Conservation (phyloP, 2,113 vertebrate species). For the Heloderma charlesbogerti region DNA sequence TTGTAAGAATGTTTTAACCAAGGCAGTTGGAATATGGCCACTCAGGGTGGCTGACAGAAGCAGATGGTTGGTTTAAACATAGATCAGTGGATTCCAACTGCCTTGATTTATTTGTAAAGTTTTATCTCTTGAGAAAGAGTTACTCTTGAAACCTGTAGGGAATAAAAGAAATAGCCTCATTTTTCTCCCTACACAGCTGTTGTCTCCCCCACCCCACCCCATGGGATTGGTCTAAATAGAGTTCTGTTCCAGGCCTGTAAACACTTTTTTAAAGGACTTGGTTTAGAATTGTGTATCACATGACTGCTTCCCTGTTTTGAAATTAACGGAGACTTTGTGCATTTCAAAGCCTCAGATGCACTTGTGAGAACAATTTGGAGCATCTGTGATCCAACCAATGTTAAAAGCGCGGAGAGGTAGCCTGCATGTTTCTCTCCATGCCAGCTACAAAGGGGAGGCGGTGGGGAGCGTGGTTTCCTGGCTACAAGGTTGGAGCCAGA, state of each 20-base stretch:
- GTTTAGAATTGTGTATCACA: background rate
- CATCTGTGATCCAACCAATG: no score
- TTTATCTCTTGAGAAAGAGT: conserved; percentile 6
- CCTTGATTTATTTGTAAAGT: conserved; percentile 16
- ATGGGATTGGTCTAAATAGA: background rate
- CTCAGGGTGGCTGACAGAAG: background rate
- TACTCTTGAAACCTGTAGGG: background rate
- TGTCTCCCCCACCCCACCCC: background rate
- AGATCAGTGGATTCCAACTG: conserved; percentile 10
- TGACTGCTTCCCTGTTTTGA: background rate
- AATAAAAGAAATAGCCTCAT: background rate
- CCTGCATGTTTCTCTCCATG: no score
- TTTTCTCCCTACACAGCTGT: background rate
- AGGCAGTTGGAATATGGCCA: background rate
- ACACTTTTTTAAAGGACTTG: conserved; percentile 14
- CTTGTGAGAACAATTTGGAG: conserved; percentile 33
- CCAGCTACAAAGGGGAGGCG: no score
- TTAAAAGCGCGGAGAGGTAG: no score
- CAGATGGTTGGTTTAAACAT: background rate
- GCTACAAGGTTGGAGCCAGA: no score
- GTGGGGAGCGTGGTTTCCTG: no score
- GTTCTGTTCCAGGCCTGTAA: background rate
- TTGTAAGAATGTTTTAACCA: background rate
- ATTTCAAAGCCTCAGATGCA: conserved; percentile 34
- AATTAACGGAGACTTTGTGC: conserved; percentile 40